These are phyloP conservation scores for Kradibia gibbosae DNA, from an alignment of 1,140 invertebrate genomes.

Conservation along the genomic window DNA sequence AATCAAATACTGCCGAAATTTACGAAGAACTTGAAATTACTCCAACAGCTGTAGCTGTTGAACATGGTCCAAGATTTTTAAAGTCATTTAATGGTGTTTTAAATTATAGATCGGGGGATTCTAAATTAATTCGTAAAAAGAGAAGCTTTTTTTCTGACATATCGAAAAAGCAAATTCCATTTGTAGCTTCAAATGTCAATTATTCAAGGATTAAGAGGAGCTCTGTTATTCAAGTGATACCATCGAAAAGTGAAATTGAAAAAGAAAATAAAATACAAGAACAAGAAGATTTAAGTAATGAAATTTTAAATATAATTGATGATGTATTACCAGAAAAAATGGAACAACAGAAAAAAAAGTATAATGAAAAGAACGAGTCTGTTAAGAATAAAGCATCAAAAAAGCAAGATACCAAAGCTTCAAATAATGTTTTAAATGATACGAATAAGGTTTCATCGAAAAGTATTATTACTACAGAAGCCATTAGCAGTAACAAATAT, in stretches of 20 bases:
- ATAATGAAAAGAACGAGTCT: conserved; percentile 38
- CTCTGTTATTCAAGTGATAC: conserved; percentile 66
- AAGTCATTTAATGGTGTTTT: background rate
- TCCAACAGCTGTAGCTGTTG: conserved; percentile 67
- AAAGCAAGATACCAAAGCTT: background rate
- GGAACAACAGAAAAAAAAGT: conserved; percentile 23
- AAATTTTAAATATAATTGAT: conserved; percentile 69
- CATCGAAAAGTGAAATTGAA: conserved; percentile 59
- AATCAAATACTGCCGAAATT: conserved; percentile 44
- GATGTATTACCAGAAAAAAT: conserved; percentile 59
- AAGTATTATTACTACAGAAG: background rate
- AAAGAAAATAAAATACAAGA: conserved; percentile 56
- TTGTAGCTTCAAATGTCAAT: background rate
- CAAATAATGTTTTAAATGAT: background rate
- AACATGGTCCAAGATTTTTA: conserved; percentile 71
- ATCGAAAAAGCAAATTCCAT: background rate
- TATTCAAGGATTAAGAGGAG: conserved; percentile 38
- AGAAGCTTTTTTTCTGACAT: conserved; percentile 25
- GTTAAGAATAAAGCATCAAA: background rate
- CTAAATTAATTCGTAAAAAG: conserved; percentile 19
- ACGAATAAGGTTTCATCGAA: background rate
- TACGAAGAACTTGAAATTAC: conserved; percentile 64
- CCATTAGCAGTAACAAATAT: background rate
- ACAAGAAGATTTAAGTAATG: conserved; percentile 66
- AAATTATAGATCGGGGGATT: background rate